phyloP scores from a whole-genome alignment of 2,888 invertebrate genomes.

The Hartigia nigra region DNA sequence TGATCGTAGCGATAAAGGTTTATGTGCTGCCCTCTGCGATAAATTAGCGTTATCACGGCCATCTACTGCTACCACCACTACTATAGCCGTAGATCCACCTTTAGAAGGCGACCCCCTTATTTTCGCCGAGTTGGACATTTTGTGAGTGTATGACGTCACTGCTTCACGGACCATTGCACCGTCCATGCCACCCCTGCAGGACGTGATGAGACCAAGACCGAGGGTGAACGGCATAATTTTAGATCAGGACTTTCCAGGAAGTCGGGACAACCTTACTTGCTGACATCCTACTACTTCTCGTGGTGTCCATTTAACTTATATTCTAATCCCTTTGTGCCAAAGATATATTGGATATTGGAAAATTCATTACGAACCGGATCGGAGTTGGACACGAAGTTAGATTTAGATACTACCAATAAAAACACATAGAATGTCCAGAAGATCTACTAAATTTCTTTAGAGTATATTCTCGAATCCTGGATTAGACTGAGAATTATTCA shows the following conservation, averaged over 20 bases:
- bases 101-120: conserved; percentile 14
- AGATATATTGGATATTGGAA: background rate
- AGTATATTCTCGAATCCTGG: background rate
- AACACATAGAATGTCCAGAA: background rate
- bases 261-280: background rate
- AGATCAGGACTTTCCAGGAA: background rate
- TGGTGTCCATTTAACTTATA: background rate
- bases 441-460: background rate
- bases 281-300: background rate
- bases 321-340: background rate
- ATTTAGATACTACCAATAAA: background rate
- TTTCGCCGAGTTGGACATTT: conserved; percentile 21
- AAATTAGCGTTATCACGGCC: conserved; percentile 16
- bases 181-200: background rate
- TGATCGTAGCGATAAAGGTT: conserved; percentile 5
- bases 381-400: background rate
- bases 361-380: background rate
- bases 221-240: background rate
- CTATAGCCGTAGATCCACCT: background rate
- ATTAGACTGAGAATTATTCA: background rate
- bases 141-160: conserved; percentile 27
- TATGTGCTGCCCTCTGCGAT: conserved; percentile 8
- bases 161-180: conserved; percentile 27
- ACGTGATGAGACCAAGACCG: background rate
- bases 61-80: conserved; percentile 7